phyloP scores from a whole-genome alignment of 2,113 vertebrate species.

The Tragelaphus buxtoni region DNA sequence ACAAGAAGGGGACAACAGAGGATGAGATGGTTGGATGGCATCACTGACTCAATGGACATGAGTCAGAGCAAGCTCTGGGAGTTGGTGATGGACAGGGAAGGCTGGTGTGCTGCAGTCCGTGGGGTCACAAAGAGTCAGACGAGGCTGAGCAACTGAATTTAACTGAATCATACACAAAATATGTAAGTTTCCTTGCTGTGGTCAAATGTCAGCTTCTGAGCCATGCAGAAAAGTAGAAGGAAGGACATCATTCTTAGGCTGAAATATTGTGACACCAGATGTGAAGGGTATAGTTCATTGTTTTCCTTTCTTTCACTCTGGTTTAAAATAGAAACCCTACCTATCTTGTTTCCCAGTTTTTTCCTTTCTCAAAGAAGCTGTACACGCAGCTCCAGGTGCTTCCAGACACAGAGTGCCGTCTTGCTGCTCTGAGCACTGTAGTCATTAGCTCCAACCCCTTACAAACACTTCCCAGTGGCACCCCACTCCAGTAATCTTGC shows the following conservation, averaged over 20 bases:
- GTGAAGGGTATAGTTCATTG: neutral
- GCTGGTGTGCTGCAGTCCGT: neutral
- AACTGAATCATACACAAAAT: neutral
- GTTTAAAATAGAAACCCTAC: neutral
- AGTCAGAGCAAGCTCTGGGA: neutral
- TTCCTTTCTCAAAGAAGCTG: neutral
- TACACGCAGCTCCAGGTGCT: neutral
- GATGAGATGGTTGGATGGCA: neutral
- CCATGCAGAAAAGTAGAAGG: neutral
- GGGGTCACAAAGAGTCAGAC: neutral
- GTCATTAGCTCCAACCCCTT: neutral
- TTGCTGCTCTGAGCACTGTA: neutral
- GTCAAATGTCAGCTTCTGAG: neutral
- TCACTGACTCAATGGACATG: neutral
- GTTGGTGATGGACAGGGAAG: neutral
- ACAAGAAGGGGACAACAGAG: neutral
- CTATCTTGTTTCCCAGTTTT: neutral
- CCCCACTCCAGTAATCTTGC: too few relatives aligned
- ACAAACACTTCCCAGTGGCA: neutral
- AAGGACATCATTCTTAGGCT: neutral
- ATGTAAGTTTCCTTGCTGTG: neutral
- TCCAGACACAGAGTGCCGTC: neutral
- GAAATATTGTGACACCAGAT: neutral
- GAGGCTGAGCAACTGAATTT: neutral
- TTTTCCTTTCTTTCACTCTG: neutral